Evolutionary conservation across 2,113 vertebrate genomes (phyloP), one percentile per base, ranked within the genome.

Genomic region (Mustela nigripes): DNA sequence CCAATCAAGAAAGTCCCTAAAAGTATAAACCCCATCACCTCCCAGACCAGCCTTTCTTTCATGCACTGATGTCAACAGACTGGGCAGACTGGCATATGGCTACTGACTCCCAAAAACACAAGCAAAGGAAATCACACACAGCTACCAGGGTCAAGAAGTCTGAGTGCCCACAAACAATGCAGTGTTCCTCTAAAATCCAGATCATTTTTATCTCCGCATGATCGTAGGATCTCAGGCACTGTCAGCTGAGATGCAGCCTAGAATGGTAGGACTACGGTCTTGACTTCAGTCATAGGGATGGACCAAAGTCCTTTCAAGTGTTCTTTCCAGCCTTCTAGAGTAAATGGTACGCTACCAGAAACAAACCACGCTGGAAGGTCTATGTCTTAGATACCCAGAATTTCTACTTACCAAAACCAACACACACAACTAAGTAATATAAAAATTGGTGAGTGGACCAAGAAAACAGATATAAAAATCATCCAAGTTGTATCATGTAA

Each of bases 381-480:
- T 9, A 33, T 26, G 33, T 39, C 21, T 14, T 45, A 84, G 4
- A 36, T 12, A 39, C n/a, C 78, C 26, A 60, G 12, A 28, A 39
- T 88, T 65, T 89, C 60, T 60, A 84, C 63, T 63, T 60, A n/a
- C 19, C 33, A 50, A 73, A 79, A 50, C 9, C 50, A 82, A 0
- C 18, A 26, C 28, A 79, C 3, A 86, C 31, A 65, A 91, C 78
- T 14, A 82, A 78, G 45, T n/a, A 39, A 22, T 5, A 16, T 28
- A 74, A 78, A 85, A 65, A 73, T 12, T 12, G 1, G 21, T 33
- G 33, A 91, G 18, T 63, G 11, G 12, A 50, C n/a, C 15, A 4
- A 92, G 39, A 93, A 91, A 80, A 96, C 36, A 33, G 21, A 22
- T 48, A n/a, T 53, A 56, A 73, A 87, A 76, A 50, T 94, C 5